These are phyloP conservation scores for Ptilonorhynchus violaceus DNA, from an alignment of 2,113 vertebrate species.

Conservation along the genomic window DNA sequence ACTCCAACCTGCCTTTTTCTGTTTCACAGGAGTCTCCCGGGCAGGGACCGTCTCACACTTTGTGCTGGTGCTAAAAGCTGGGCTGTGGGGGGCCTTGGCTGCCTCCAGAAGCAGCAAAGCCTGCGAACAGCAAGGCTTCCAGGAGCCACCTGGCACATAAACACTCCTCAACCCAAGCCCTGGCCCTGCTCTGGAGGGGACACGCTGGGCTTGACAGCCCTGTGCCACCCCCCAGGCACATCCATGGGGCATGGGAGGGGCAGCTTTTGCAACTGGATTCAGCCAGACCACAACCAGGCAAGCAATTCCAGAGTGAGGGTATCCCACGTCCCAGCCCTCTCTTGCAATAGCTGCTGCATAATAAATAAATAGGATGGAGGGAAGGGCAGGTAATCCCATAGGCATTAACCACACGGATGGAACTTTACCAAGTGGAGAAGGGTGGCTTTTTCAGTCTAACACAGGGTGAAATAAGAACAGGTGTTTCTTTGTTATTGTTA, in stretches of 20 bases:
- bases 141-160: constrained; percentile 5
- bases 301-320: not conserved
- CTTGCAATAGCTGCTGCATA: not conserved
- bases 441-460: not conserved
- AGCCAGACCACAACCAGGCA: not conserved
- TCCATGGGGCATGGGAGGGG: rapidly evolving
- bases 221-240: not conserved
- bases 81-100: not conserved
- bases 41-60: not conserved
- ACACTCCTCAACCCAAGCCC: not conserved
- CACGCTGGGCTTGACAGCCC: not conserved
- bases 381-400: not conserved
- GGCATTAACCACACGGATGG: not conserved
- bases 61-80: constrained; percentile 16
- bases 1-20: not conserved
- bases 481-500: not conserved
- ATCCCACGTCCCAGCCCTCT: not conserved
- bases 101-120: not conserved
- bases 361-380: not conserved
- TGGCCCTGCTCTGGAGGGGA: not conserved
- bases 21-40: not conserved
- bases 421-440: not conserved
- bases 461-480: not conserved
- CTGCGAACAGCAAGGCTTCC: not conserved
- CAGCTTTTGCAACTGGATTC: not conserved